Evolutionary conservation across 2,888 invertebrate species (phyloP).

Genomic region (Cataglyphis altisquamis): DNA sequence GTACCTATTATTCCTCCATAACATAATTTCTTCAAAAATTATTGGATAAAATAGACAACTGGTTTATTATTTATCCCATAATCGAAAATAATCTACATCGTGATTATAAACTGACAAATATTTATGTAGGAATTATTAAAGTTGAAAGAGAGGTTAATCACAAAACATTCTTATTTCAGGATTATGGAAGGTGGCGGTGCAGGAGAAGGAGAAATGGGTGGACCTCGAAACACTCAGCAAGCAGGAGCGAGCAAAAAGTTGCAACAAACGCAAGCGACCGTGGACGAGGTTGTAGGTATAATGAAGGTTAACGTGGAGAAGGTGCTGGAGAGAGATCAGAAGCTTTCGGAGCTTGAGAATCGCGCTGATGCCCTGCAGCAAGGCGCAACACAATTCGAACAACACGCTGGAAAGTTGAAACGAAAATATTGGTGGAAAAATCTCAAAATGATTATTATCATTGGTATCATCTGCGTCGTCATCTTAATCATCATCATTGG

Average conservation of each 20-base stretch:
- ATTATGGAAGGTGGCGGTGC: slow-evolving; percentile 85
- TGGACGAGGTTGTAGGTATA: slow-evolving; percentile 96
- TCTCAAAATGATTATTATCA: slow-evolving; percentile 98
- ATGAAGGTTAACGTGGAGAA: slow-evolving; percentile 99
- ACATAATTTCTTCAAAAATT: not conserved
- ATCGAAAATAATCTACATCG: not conserved
- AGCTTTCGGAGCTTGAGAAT: slow-evolving; percentile 97
- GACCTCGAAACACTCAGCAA: slow-evolving; percentile 94
- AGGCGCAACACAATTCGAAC: slow-evolving; percentile 98
- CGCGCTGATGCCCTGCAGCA: slow-evolving; percentile 98
- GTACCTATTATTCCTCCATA: slow-evolving; percentile 40
- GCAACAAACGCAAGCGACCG: slow-evolving; percentile 94
- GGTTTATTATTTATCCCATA: not conserved
- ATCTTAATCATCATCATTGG: slow-evolving; percentile 95
- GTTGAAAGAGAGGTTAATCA: not conserved
- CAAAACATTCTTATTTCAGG: slow-evolving; percentile 65
- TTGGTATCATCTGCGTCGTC: slow-evolving; percentile 94
- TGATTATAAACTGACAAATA: not conserved
- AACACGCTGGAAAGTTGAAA: slow-evolving; percentile 98
- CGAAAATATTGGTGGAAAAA: slow-evolving; percentile 99
- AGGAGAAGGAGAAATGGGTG: slow-evolving; percentile 92
- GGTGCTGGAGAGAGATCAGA: slow-evolving; percentile 97
- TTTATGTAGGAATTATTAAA: not conserved
- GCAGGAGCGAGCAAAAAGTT: slow-evolving; percentile 92
- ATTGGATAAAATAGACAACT: not conserved